These are phyloP conservation scores for Brachypterus glaber DNA, from an alignment of 2,888 invertebrate species.

Conservation along the genomic window DNA sequence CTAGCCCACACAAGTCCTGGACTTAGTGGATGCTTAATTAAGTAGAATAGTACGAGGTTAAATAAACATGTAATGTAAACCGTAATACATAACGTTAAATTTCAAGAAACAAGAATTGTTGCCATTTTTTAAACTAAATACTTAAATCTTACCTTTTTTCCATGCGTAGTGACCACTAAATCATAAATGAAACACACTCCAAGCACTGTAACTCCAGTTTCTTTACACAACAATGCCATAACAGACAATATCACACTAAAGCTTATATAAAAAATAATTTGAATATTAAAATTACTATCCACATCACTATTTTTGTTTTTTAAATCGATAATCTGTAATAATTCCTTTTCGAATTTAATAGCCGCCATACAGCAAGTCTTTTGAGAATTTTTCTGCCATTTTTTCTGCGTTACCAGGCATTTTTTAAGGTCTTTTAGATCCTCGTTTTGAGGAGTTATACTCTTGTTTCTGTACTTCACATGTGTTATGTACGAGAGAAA, in stretches of 20 bases:
- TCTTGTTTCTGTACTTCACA: conserved; percentile 51
- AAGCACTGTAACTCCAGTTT: conserved; percentile 88
- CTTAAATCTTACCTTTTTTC: conserved; percentile 28
- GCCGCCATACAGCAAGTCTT: conserved; percentile 4
- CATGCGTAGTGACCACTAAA: conserved; percentile 48
- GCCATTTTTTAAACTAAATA: no score
- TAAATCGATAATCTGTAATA: not conserved
- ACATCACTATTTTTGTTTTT: conserved; percentile 24
- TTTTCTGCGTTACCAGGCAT: conserved; percentile 27
- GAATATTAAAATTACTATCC: conserved; percentile 55
- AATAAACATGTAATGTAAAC: no score
- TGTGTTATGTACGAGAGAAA: conserved; percentile 80
- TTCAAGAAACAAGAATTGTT: no score
- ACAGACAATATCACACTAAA: conserved; percentile 50
- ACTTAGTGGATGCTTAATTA: no score
- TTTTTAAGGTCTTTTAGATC: conserved; percentile 27
- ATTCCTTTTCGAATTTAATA: not conserved
- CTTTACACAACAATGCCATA: conserved; percentile 86
- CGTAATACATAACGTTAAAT: no score
- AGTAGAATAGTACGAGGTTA: no score
- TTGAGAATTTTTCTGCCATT: conserved; percentile 29
- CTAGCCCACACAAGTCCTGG: no score
- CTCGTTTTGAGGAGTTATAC: conserved; percentile 17
- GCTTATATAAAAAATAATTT: no score
- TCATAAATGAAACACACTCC: conserved; percentile 86